Percentiles rank a stretch among this genome's conserved stretches.
These are phyloP conservation scores for Drosophila pseudoobscura DNA, from an alignment of 1,140 invertebrate species.

Conservation along the genomic window DNA sequence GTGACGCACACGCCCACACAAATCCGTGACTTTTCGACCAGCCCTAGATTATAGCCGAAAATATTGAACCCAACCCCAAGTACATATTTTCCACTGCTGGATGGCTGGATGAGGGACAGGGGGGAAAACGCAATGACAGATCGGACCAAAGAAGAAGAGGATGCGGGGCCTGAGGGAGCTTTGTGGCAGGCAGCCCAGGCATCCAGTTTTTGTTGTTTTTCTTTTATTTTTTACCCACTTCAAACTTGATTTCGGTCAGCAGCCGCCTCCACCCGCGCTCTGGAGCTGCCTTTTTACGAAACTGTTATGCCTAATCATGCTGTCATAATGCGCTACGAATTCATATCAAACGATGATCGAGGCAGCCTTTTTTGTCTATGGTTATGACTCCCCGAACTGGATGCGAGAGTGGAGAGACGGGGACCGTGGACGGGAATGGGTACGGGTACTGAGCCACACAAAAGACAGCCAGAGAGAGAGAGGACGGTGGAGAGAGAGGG, in stretches of 20 bases:
- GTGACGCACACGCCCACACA: neutral
- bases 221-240: slow-evolving; percentile 55
- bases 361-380: slow-evolving; percentile 73
- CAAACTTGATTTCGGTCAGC: slow-evolving; percentile 75
- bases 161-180: neutral
- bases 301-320: slow-evolving; percentile 83
- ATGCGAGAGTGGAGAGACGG: neutral
- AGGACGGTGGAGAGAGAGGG: neutral
- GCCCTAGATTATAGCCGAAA: slow-evolving; percentile 42
- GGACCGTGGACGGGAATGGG: too few relatives aligned
- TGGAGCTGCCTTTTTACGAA: slow-evolving; percentile 64
- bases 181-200: slow-evolving; percentile 20
- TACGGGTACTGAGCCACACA: neutral
- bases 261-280: slow-evolving; percentile 49
- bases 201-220: slow-evolving; percentile 55
- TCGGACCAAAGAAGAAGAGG: slow-evolving; percentile 38
- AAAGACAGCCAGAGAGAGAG: too few relatives aligned
- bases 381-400: slow-evolving; percentile 35
- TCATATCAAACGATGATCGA: slow-evolving; percentile 82
- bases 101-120: neutral
- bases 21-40: slow-evolving; percentile 19
- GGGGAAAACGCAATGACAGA: slow-evolving; percentile 71
- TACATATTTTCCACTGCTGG: slow-evolving; percentile 7
- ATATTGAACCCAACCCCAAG: slow-evolving; percentile 23
- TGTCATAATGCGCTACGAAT: slow-evolving; percentile 83